These are phyloP conservation scores for Menura novaehollandiae DNA, from an alignment of 2,113 vertebrate genomes.

Conservation along the genomic window DNA sequence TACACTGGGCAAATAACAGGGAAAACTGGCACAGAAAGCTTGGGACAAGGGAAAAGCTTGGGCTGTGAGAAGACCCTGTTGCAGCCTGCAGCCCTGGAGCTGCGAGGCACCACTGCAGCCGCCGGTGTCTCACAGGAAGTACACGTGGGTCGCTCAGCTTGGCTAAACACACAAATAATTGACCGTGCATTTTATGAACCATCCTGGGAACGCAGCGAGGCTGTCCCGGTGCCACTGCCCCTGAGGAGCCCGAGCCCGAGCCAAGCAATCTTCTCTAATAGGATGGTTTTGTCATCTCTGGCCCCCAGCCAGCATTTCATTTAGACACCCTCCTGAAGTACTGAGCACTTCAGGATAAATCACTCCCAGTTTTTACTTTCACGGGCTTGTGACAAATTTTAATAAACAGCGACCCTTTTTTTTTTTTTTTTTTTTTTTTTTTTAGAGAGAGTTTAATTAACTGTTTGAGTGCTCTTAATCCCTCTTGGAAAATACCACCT, in stretches of 20 bases:
- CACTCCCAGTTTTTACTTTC: constrained; percentile 41
- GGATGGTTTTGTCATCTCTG: constrained; percentile 14
- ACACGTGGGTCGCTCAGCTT: not conserved
- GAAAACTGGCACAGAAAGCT: not conserved
- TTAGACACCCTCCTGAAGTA: constrained; percentile 52
- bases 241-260: not conserved
- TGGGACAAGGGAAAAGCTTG: not conserved
- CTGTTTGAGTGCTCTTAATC: constrained; percentile 61
- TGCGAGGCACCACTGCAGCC: accelerated
- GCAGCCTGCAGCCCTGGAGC: accelerated
- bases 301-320: constrained; percentile 19
- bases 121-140: accelerated
- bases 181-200: not conserved
- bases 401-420: constrained; percentile 31
- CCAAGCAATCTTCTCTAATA: not conserved
- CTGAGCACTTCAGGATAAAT: constrained; percentile 18
- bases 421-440: not conserved
- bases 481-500: constrained; percentile 60
- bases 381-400: constrained; percentile 52
- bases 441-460: constrained; percentile 61
- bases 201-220: not conserved
- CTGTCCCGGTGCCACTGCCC: not conserved
- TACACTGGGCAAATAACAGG: not conserved
- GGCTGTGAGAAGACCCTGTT: too few species aligned
- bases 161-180: not conserved